phyloP scores from a whole-genome alignment of 2,888 invertebrate species.

The Aradus depressus region DNA sequence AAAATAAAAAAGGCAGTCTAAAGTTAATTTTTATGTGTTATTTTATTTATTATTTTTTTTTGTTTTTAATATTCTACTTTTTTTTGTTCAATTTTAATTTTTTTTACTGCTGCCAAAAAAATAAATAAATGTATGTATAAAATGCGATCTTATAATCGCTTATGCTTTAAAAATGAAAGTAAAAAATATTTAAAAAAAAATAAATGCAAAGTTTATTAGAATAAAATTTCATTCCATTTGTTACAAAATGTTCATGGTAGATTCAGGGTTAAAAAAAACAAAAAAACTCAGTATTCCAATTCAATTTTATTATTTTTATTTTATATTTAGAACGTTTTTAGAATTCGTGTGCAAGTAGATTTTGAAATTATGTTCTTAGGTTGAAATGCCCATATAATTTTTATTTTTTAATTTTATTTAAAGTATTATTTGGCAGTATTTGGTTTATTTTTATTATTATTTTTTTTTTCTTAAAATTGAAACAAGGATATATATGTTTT shows the following conservation, averaged over 20 bases:
- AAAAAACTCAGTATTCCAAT: too few species aligned
- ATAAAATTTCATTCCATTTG: too few species aligned
- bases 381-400: too few species aligned
- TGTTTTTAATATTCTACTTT: neutral
- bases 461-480: slow-evolving; percentile 9
- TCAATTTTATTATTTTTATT: slow-evolving; percentile 1
- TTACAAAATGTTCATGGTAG: too few species aligned
- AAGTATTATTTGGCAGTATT: slow-evolving; percentile 6
- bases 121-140: too few species aligned
- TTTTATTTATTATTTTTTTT: neutral
- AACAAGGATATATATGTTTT: slow-evolving; percentile 8
- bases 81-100: neutral
- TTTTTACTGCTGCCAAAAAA: slow-evolving; percentile 8
- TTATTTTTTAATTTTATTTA: neutral
- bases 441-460: slow-evolving; percentile 5
- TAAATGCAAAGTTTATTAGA: too few species aligned
- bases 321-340: slow-evolving; percentile 3
- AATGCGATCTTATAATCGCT: too few species aligned
- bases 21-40: neutral
- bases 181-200: too few species aligned
- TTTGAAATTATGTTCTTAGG: slow-evolving; percentile 1
- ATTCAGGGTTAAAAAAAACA: too few species aligned
- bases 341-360: neutral
- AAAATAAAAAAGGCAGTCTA: neutral
- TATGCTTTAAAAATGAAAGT: neutral